These are phyloP conservation scores for Aphidoletes aphidimyza DNA, from an alignment of 2,888 invertebrate species.

Conservation along the genomic window DNA sequence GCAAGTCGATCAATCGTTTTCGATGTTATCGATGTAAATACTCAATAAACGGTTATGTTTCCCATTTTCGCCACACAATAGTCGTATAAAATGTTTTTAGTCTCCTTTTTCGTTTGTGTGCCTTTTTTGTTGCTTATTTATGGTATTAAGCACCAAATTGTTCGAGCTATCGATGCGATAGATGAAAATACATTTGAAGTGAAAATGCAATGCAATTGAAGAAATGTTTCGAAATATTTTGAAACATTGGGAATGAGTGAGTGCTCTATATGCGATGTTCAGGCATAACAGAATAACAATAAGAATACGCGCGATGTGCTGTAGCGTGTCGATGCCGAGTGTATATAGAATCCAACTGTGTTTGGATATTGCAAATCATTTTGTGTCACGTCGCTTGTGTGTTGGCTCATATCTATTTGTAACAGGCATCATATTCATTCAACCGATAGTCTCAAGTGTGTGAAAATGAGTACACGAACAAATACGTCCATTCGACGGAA, in stretches of 20 bases:
- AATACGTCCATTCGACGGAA: not conserved
- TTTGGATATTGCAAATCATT: conserved; percentile 5
- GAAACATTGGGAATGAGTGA: too few relatives aligned
- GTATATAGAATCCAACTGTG: too few relatives aligned
- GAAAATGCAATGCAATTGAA: conserved; percentile 31
- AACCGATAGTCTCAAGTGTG: not conserved
- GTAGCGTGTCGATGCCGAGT: too few relatives aligned
- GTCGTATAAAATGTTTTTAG: not conserved
- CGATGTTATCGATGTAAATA: conserved; percentile 37
- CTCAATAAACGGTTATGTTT: conserved; percentile 42
- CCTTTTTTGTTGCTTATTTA: not conserved
- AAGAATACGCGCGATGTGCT: not conserved
- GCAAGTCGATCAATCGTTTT: conserved; percentile 16
- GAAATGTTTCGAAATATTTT: conserved; percentile 16
- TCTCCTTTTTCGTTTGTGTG: conserved; percentile 1
- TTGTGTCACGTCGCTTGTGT: conserved; percentile 33
- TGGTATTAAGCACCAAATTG: conserved; percentile 5
- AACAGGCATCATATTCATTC: not conserved
- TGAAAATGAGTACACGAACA: not conserved
- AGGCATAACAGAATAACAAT: not conserved
- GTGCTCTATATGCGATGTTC: too few relatives aligned
- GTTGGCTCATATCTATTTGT: conserved; percentile 9
- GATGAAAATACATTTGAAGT: not conserved
- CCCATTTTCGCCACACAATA: conserved; percentile 21
- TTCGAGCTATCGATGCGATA: not conserved